Percentiles rank a stretch among this genome's conserved stretches.
Conservation (phyloP, 2,888 invertebrate genomes). For the Nephrotoma guestfalica region DNA sequence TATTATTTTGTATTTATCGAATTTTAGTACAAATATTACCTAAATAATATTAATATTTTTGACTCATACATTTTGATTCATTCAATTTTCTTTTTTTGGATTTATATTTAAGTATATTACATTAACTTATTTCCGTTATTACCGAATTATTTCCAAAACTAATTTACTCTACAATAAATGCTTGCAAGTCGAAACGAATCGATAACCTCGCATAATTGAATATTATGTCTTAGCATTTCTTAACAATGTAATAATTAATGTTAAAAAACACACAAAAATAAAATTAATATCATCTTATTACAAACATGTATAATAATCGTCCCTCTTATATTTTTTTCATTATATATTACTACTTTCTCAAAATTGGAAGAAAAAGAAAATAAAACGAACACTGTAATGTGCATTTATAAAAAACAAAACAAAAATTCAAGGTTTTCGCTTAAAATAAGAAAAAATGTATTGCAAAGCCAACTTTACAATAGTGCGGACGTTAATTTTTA, state of each 20-base stretch:
- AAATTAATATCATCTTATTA: not conserved
- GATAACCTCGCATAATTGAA: not conserved
- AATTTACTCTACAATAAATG: not conserved
- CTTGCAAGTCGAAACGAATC: not conserved
- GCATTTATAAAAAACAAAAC: not conserved
- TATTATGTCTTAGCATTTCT: not conserved
- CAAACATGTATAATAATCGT: not conserved
- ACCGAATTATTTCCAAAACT: too few species aligned
- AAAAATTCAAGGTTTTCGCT: not conserved
- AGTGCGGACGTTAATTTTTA: not conserved
- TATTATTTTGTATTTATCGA: too few species aligned
- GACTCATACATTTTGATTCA: too few species aligned
- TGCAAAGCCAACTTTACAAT: not conserved
- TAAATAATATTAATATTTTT: too few species aligned
- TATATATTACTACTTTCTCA: not conserved
- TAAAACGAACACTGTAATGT: not conserved
- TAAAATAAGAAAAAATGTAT: not conserved
- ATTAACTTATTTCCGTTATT: too few species aligned
- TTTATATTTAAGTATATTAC: too few species aligned
- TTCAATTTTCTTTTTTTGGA: too few species aligned
- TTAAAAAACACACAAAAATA: not conserved
- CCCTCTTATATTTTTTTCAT: not conserved
- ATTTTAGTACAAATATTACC: too few species aligned
- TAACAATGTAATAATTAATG: not conserved
- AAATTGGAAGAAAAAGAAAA: not conserved